These are phyloP conservation scores for Huso huso DNA, from an alignment of 2,797 vertebrate genomes.

Conservation along the genomic window DNA sequence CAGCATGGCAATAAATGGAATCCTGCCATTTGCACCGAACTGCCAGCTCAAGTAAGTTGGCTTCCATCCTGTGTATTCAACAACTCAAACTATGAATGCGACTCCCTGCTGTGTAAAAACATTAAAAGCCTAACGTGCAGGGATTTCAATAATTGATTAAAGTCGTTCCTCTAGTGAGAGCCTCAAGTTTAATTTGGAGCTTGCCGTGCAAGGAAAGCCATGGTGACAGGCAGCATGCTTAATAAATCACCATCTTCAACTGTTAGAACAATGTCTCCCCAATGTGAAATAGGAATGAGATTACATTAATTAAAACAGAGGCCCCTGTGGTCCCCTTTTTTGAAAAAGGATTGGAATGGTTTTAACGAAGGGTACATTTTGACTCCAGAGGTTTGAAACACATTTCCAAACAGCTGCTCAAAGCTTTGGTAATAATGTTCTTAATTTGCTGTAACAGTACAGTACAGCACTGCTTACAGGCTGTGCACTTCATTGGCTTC, in stretches of 20 bases:
- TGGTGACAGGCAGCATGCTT: conserved; percentile 44
- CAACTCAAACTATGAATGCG: conserved; percentile 21
- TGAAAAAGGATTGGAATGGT: no score
- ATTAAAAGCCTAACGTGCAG: conserved; percentile 52
- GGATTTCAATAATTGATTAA: conserved; percentile 58
- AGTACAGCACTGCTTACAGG: no score
- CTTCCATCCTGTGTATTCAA: not conserved
- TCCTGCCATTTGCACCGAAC: conserved; percentile 15
- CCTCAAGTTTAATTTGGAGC: conserved; percentile 33
- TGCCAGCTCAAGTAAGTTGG: not conserved
- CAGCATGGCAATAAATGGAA: conserved; percentile 19
- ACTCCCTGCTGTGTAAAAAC: conserved; percentile 35
- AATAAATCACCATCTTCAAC: conserved; percentile 38
- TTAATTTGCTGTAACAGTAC: no score
- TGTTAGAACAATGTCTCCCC: not conserved
- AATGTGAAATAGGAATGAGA: no score
- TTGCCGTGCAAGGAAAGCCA: conserved; percentile 33
- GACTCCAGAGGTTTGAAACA: no score
- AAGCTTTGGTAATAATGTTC: no score
- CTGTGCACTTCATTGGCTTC: no score
- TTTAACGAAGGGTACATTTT: no score
- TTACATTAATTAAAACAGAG: no score
- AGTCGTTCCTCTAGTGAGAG: conserved; percentile 36
- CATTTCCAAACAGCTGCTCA: no score
- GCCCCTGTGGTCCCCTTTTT: no score